phyloP scores from a whole-genome alignment of 2,888 invertebrate genomes.

The Sesia bembeciformis region DNA sequence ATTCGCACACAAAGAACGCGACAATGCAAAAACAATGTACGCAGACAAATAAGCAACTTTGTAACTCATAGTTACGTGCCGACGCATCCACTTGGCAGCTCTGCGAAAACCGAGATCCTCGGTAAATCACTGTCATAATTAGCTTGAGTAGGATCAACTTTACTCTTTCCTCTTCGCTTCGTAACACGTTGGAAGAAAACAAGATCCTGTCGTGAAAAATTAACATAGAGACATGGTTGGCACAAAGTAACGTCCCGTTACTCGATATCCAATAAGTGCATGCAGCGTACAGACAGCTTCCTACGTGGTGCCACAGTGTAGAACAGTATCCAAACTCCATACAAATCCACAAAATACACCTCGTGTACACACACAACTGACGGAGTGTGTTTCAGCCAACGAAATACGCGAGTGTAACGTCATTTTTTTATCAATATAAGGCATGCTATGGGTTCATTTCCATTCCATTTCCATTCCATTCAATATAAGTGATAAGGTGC shows the following conservation, averaged over 20 bases:
- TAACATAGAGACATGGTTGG: not conserved
- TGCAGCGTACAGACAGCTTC: not conserved
- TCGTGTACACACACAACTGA: no score
- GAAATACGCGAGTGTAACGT: no score
- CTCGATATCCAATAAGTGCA: not conserved
- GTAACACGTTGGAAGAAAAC: not conserved
- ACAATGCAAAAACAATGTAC: no score
- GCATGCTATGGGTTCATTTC: no score
- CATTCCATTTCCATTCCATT: no score
- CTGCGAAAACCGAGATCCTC: constrained; percentile 2
- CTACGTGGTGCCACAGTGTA: not conserved
- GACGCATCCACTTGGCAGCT: constrained; percentile 5
- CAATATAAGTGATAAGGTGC: no score
- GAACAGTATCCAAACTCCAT: no score
- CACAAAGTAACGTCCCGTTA: not conserved
- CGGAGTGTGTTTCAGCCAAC: no score
- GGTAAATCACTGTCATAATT: constrained; percentile 9
- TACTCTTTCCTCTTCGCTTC: constrained; percentile 1
- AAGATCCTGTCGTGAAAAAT: not conserved
- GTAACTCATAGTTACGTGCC: constrained; percentile 6
- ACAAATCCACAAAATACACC: no score
- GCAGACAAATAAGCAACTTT: not conserved
- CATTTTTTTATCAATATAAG: no score
- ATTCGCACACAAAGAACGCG: no score
- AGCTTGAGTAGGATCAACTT: constrained; percentile 3